Conservation (phyloP, 2,888 invertebrate genomes). For the Cantharis nigra region DNA sequence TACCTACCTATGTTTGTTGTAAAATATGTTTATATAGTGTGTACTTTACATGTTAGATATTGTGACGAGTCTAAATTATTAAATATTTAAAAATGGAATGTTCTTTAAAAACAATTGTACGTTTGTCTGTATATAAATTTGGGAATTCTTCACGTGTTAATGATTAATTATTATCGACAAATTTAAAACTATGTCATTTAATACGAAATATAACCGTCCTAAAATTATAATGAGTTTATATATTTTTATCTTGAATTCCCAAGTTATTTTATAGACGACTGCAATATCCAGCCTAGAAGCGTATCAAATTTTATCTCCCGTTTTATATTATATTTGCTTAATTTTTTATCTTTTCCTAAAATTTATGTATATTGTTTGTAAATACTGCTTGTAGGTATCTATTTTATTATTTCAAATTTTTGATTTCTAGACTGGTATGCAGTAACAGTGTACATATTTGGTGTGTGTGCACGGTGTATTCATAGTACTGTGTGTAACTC, state of each 20-base stretch:
- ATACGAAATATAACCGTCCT: constrained; percentile 56
- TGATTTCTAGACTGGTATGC: constrained; percentile 32
- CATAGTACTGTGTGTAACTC: constrained; percentile 58
- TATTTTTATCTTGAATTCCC: constrained; percentile 34
- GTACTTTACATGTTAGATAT: neutral
- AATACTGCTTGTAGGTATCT: constrained; percentile 11
- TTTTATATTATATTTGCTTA: constrained; percentile 1
- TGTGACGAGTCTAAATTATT: constrained; percentile 10
- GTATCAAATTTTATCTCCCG: neutral
- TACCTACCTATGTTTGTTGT: neutral
- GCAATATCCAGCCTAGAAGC: constrained; percentile 27
- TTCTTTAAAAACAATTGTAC: constrained; percentile 16
- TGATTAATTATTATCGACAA: constrained; percentile 27
- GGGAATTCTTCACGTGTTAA: constrained; percentile 37
- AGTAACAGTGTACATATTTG: constrained; percentile 44
- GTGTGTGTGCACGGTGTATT: constrained; percentile 57
- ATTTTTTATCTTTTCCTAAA: constrained; percentile 16
- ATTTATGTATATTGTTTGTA: constrained; percentile 16
- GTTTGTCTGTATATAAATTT: constrained; percentile 44
- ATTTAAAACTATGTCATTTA: constrained; percentile 32
- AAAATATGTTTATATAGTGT: neutral
- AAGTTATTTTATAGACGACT: constrained; percentile 39
- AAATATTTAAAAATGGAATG: constrained; percentile 15
- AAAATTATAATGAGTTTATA: constrained; percentile 28
- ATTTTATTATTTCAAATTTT: constrained; percentile 25